These are phyloP conservation scores for Drosophila oshimai DNA, from an alignment of 1,140 invertebrate species.

Conservation along the genomic window DNA sequence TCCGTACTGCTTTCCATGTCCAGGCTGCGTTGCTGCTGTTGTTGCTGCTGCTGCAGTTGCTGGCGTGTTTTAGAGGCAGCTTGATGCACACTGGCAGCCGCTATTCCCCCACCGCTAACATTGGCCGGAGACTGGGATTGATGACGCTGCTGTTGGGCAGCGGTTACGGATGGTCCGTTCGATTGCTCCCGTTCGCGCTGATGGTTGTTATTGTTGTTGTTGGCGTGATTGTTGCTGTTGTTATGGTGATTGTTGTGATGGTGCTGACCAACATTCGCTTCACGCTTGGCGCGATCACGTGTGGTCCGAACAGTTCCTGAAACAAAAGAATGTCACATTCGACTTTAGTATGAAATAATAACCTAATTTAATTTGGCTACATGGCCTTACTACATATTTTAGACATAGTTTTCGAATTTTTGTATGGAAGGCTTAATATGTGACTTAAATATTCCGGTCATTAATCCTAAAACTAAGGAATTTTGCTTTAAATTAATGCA, in stretches of 20 bases:
- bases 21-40: slow-evolving; percentile 59
- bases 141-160: slow-evolving; percentile 24
- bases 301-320: slow-evolving; percentile 76
- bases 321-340: not conserved
- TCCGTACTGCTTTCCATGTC: slow-evolving; percentile 82
- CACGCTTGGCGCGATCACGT: slow-evolving; percentile 80
- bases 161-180: slow-evolving; percentile 20
- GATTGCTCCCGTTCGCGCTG: slow-evolving; percentile 40
- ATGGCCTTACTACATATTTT: too few relatives aligned
- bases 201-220: slow-evolving; percentile 36
- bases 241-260: slow-evolving; percentile 56
- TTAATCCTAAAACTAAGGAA: too few relatives aligned
- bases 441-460: too few relatives aligned
- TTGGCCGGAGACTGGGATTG: slow-evolving; percentile 67
- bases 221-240: slow-evolving; percentile 39
- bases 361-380: too few relatives aligned
- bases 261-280: slow-evolving; percentile 70
- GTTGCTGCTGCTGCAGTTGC: slow-evolving; percentile 35
- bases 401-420: too few relatives aligned
- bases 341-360: not conserved
- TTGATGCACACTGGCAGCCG: slow-evolving; percentile 23
- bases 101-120: slow-evolving; percentile 39
- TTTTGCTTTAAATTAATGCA: too few relatives aligned
- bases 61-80: slow-evolving; percentile 58
- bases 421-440: too few relatives aligned